Base-by-base conservation (phyloP, 1,140 invertebrate genomes). In the Ceratina calcarata region DNA sequence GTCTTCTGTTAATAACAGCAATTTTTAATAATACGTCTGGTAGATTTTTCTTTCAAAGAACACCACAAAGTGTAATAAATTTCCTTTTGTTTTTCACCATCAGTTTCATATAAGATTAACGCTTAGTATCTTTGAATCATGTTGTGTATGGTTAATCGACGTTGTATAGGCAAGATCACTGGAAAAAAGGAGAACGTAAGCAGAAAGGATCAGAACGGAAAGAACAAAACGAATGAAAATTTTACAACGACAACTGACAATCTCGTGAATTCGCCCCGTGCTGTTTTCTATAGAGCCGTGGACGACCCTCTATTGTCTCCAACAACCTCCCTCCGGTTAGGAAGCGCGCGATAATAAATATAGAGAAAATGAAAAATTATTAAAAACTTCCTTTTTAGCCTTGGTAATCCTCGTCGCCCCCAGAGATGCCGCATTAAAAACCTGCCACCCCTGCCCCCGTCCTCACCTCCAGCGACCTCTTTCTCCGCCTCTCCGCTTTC, bases 341-440 rank as follows among this genome's bases (percentile, higher is more conserved):
- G 91, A 92, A 92, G 91, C 90, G 91, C 89, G 88, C 89, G 91
- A 93, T 93, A 93, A 93, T 93, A 93, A 93, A 92, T 93, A 93
- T 92, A 92, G 92, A 92, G 91, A 93, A 93, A 93, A 93, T 93
- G 92, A 93, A 93, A 93, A 93, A 93, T 93, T 93, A 93, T 93
- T 92, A 93, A 92, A 93, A 93, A 93, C 91, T 93, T 93, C 91
- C 91, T 92, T 93, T 93, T 93, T 92, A 92, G 90, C 91, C 91
- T 90, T 89, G 88, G 91, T 92, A 92, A 93, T 93, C 91, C 91
- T 91, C 88, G 91, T 89, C 89, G 91, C 90, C 90, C 91, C 92
- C 89, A 90, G 91, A 92, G 91, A 92, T 90, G 90, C 89, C 91
- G 90, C 91, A 92, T 92, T 92, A 92, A 92, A 92, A 93, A 91